phyloP scores from a whole-genome alignment of 1,140 invertebrate species.

The Cydia pomonella region DNA sequence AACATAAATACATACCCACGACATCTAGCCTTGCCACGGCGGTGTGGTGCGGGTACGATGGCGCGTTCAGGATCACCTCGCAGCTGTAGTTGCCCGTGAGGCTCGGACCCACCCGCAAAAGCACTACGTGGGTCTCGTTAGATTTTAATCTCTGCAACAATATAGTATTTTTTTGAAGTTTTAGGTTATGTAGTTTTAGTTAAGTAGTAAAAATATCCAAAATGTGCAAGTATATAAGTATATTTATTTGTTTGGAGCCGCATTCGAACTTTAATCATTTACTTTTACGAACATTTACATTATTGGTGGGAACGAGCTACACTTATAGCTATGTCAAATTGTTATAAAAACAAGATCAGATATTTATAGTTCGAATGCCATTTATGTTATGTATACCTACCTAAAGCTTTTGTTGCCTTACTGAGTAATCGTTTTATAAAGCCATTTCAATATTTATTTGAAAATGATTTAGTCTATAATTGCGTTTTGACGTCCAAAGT shows the following conservation, averaged over 20 bases:
- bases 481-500: neutral
- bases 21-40: conserved; percentile 67
- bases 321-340: neutral
- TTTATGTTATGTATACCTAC: neutral
- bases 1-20: conserved; percentile 59
- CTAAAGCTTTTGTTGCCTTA: neutral
- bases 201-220: neutral
- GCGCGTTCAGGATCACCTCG: conserved; percentile 71
- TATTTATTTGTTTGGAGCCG: neutral
- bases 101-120: conserved; percentile 56
- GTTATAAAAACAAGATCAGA: neutral
- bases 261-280: no score
- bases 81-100: conserved; percentile 75
- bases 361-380: neutral
- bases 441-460: neutral
- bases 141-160: conserved; percentile 68
- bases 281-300: no score
- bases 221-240: neutral
- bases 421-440: neutral
- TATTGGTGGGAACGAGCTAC: no score
- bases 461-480: neutral
- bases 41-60: conserved; percentile 64
- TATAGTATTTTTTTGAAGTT: neutral
- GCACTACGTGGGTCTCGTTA: conserved; percentile 70
- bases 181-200: no score